Percentiles rank a stretch among this genome's conserved stretches.
phyloP scores from a whole-genome alignment of 2,888 invertebrate species.

The Eristalis intricaria region DNA sequence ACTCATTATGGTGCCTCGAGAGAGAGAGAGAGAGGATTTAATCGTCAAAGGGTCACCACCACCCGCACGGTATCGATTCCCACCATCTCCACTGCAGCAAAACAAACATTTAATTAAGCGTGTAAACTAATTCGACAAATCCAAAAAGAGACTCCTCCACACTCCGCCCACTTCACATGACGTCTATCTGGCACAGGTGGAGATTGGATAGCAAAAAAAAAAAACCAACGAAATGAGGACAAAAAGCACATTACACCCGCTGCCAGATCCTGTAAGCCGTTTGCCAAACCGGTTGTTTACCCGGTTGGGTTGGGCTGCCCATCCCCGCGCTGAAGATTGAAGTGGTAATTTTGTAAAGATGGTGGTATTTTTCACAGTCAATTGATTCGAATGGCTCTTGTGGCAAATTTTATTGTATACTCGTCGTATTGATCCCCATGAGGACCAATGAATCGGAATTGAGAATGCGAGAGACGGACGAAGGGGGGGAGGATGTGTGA shows the following conservation, averaged over 20 bases:
- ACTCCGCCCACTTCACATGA: neutral
- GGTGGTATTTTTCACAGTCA: constrained; percentile 61
- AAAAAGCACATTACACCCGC: neutral
- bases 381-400: constrained; percentile 68
- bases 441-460: constrained; percentile 36
- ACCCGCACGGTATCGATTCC: neutral
- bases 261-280: neutral
- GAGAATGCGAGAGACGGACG: neutral
- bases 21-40: constrained; percentile 18
- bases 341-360: constrained; percentile 53
- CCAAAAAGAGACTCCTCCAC: neutral
- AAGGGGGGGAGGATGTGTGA: neutral
- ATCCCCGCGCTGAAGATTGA: constrained; percentile 19
- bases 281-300: constrained; percentile 11
- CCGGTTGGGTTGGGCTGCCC: neutral
- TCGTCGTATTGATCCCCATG: constrained; percentile 47
- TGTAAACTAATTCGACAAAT: neutral
- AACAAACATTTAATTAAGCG: neutral
- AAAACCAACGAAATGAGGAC: neutral
- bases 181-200: neutral
- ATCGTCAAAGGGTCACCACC: neutral
- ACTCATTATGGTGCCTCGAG: constrained; percentile 35
- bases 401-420: constrained; percentile 63
- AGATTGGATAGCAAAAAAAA: neutral
- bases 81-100: neutral